Evolutionary conservation across 2,797 vertebrate genomes (phyloP), one percentile per base, ranked within the genome.

Genomic region (Crypturellus tataupa): DNA sequence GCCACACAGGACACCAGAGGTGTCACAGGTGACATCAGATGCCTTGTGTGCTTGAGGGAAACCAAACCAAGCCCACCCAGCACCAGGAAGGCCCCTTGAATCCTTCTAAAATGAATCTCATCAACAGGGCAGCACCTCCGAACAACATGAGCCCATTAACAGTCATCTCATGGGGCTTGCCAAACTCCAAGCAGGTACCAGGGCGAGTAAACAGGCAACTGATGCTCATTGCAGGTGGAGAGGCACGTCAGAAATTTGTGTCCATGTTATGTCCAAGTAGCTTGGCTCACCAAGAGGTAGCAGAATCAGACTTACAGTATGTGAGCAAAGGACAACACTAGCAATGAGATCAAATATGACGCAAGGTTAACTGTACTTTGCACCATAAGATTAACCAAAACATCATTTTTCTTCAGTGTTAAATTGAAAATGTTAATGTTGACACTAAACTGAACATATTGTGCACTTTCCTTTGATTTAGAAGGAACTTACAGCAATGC

Each of bases 71-170:
- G 14, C 10, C 23, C 18, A 23, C 6, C 21, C 18, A 29, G 29
- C 44, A 1, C 15, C 46, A 10, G 0, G 40, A 16, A 1, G 17
- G 39, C 53, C 24, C 47, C 29, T 6, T 37, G 24, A 51, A 12
- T 9, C 55, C 29, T 44, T 40, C 82, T 56, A 35, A 33, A 76
- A 25, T 5, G 4, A 56, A 77, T 6, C 59, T 42, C 42, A 21
- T 1, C 4, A 2, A 69, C 21, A 31, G 23, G 73, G 37, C 31
- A 65, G 25, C 44, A 58, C 2, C 63, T 49, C 31, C 29, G 39
- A 35, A 35, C 53, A 68, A 9, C n/a, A 14, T 2, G 1, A 3
- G 59, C 13, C 25, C 8, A 40, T 4, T 15, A 65, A 4, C 12
- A 6, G 6, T 31, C 15, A 42, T 29, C 27, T 63, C 16, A 3